These are phyloP conservation scores for Slavum lentiscoides DNA, from an alignment of 2,888 invertebrate species.

Conservation along the genomic window DNA sequence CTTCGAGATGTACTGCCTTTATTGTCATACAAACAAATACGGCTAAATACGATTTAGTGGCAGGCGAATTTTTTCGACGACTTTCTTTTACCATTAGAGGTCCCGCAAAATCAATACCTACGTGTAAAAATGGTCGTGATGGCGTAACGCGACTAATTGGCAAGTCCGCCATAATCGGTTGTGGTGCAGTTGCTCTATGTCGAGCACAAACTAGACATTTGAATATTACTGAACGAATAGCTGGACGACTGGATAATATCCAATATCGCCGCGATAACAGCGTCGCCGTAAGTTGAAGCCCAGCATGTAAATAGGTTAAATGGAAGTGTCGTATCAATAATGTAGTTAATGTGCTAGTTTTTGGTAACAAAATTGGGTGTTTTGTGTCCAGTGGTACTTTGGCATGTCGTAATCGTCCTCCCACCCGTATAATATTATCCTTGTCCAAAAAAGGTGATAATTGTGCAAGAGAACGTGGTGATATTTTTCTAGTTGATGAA, in stretches of 20 bases:
- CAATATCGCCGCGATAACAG: no score
- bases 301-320: neutral
- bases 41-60: neutral
- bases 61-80: neutral
- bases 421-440: neutral
- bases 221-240: neutral
- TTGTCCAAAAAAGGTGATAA: neutral
- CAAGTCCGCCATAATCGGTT: neutral
- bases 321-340: neutral
- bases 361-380: neutral
- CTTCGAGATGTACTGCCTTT: neutral
- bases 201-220: neutral
- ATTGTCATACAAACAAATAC: neutral
- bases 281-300: no score
- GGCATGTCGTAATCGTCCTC: neutral
- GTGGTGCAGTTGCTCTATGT: neutral
- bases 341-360: neutral
- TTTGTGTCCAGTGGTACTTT: neutral
- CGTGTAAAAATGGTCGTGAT: neutral
- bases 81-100: neutral
- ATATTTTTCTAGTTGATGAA: neutral
- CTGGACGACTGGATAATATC: no score
- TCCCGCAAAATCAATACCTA: neutral
- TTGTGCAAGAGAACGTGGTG: neutral
- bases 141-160: neutral